Conservation (phyloP, 2,113 vertebrate genomes). For the Natator depressus region DNA sequence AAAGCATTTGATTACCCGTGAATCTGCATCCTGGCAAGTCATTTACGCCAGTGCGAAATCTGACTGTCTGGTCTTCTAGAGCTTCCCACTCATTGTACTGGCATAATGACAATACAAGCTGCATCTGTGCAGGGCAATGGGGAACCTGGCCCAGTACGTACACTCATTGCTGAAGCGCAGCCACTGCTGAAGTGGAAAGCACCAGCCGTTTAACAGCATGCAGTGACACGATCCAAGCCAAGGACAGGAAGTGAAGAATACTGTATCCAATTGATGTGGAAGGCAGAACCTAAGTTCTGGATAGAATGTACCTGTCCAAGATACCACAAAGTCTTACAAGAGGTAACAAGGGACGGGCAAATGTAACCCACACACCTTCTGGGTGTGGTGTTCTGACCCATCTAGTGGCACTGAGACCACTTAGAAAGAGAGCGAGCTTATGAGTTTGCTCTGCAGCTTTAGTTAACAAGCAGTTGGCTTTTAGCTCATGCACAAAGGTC, state of each 20-base stretch:
- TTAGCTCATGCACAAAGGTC: no score
- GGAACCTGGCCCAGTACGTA: neutral
- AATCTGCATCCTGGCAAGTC: neutral
- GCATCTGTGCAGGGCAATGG: neutral
- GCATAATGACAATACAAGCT: neutral
- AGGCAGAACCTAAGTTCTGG: neutral
- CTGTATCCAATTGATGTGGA: no score
- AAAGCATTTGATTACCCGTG: neutral
- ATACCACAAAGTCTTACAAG: neutral
- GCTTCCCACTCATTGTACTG: neutral
- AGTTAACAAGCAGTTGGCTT: no score
- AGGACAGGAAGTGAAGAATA: neutral
- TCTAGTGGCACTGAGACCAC: no score
- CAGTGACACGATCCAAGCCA: neutral
- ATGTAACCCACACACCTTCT: no score
- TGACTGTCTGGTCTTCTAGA: neutral
- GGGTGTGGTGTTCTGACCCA: no score
- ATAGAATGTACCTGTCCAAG: neutral
- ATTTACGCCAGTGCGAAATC: neutral
- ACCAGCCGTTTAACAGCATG: neutral
- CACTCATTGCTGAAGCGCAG: neutral
- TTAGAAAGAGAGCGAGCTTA: no score
- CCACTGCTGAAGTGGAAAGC: neutral
- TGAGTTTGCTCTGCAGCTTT: no score
- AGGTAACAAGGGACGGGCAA: no score